phyloP scores from a whole-genome alignment of 1,140 invertebrate genomes.

The Adoxophyes honmai region DNA sequence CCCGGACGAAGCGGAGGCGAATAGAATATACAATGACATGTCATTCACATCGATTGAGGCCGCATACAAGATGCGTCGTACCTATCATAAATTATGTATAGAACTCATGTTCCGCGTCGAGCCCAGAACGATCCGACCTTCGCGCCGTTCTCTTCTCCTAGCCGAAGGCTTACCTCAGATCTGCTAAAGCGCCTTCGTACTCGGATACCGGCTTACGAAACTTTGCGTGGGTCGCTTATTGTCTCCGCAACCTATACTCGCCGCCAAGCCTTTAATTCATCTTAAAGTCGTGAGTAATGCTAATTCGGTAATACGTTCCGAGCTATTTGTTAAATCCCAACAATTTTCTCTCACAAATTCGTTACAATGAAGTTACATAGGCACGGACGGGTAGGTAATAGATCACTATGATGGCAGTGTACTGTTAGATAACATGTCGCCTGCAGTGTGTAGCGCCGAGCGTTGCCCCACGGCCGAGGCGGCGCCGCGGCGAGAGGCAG shows the following conservation, averaged over 20 bases:
- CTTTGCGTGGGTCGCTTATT: slow-evolving; percentile 10
- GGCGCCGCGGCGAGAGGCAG: slow-evolving; percentile 19
- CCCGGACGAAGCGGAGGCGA: slow-evolving; percentile 57
- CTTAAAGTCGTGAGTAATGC: background rate
- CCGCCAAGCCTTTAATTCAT: background rate
- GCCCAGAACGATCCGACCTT: slow-evolving; percentile 38
- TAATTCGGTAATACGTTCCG: background rate
- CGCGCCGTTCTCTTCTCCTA: slow-evolving; percentile 23
- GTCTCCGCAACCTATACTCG: background rate
- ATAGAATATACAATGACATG: slow-evolving; percentile 74
- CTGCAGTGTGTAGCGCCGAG: slow-evolving; percentile 29
- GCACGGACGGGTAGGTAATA: slow-evolving; percentile 18
- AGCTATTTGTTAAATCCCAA: background rate
- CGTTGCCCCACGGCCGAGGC: slow-evolving; percentile 37
- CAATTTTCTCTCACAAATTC: background rate
- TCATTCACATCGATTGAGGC: slow-evolving; percentile 74
- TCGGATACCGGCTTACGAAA: slow-evolving; percentile 1
- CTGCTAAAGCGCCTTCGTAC: background rate
- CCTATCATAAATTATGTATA: slow-evolving; percentile 72
- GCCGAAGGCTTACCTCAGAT: background rate
- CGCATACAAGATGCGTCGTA: slow-evolving; percentile 67
- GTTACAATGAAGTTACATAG: background rate
- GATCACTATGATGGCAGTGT: slow-evolving; percentile 27
- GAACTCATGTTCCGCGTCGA: slow-evolving; percentile 48
- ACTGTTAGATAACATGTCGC: slow-evolving; percentile 38